These are phyloP conservation scores for Dromiciops gliroides DNA, from an alignment of 2,113 vertebrate genomes.

Conservation along the genomic window DNA sequence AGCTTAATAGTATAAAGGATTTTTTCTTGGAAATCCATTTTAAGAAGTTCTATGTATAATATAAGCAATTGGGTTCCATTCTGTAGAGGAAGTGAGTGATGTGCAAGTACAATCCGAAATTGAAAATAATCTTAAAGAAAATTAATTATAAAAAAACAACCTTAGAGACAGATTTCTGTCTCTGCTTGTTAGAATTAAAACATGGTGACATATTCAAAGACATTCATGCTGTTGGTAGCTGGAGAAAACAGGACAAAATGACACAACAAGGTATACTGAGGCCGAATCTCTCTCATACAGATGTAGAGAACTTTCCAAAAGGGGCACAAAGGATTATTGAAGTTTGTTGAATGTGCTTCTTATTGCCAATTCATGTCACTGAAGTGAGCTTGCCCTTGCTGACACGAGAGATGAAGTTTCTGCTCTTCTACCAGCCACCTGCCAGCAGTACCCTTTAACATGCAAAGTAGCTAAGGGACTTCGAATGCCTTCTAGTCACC, in stretches of 20 bases:
- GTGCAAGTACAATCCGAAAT: slow-evolving; percentile 46
- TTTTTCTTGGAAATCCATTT: slow-evolving; percentile 77
- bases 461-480: slow-evolving; percentile 69
- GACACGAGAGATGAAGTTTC: slow-evolving; percentile 60
- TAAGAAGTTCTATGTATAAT: slow-evolving; percentile 71
- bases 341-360: slow-evolving; percentile 58
- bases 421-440: slow-evolving; percentile 71
- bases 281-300: slow-evolving; percentile 42
- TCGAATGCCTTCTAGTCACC: slow-evolving; percentile 17
- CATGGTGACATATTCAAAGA: slow-evolving; percentile 32
- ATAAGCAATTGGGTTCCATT: slow-evolving; percentile 62
- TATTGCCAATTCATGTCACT: slow-evolving; percentile 67
- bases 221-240: background rate
- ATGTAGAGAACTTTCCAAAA: slow-evolving; percentile 46
- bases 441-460: slow-evolving; percentile 69
- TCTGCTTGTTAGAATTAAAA: slow-evolving; percentile 56
- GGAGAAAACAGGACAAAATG: slow-evolving; percentile 17
- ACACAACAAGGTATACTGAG: slow-evolving; percentile 30
- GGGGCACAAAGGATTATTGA: slow-evolving; percentile 57
- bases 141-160: slow-evolving; percentile 1
- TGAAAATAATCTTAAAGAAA: slow-evolving; percentile 41
- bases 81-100: slow-evolving; percentile 62
- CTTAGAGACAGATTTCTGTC: slow-evolving; percentile 7
- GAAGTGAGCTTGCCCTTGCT: slow-evolving; percentile 76
- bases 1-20: slow-evolving; percentile 76